phyloP scores from a whole-genome alignment of 2,113 vertebrate species.

The Rana temporaria region DNA sequence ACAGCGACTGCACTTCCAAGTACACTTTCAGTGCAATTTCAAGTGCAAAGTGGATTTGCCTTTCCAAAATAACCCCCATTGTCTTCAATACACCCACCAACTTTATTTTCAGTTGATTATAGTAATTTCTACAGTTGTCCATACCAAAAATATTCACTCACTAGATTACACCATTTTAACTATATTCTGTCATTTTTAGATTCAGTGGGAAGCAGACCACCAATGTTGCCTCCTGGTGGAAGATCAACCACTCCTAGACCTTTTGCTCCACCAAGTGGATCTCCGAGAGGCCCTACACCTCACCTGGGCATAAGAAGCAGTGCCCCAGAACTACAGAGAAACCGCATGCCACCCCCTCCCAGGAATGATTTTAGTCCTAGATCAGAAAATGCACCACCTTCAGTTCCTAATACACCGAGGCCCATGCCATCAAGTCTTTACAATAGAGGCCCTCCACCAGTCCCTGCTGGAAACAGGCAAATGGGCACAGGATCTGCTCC shows the following conservation, averaged over 20 bases:
- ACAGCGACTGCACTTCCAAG: no score
- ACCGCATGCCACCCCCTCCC: slow-evolving; percentile 70
- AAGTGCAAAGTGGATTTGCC: no score
- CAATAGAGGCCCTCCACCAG: slow-evolving; percentile 72
- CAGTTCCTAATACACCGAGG: slow-evolving; percentile 85
- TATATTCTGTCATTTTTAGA: slow-evolving; percentile 70
- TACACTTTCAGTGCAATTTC: no score
- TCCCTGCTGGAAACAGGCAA: slow-evolving; percentile 71
- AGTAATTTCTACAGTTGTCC: no score
- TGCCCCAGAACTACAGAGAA: slow-evolving; percentile 75
- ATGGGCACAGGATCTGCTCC: slow-evolving; percentile 68
- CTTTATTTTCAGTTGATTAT: no score
- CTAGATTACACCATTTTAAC: no score
- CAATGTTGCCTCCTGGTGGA: slow-evolving; percentile 83
- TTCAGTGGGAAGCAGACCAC: slow-evolving; percentile 76
- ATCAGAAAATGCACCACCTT: slow-evolving; percentile 79
- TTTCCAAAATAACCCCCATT: no score
- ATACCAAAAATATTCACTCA: no score
- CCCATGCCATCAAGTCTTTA: slow-evolving; percentile 73
- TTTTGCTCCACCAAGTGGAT: slow-evolving; percentile 68
- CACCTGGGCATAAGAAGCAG: slow-evolving; percentile 66
- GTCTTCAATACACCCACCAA: no score
- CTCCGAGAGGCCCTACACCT: slow-evolving; percentile 74
- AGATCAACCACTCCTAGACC: slow-evolving; percentile 78
- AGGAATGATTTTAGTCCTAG: slow-evolving; percentile 72